A percentile compares a stretch with the other conserved stretches of the same genome.
Conservation (phyloP, 1,140 invertebrate genomes). For the Trichonephila clavipes region DNA sequence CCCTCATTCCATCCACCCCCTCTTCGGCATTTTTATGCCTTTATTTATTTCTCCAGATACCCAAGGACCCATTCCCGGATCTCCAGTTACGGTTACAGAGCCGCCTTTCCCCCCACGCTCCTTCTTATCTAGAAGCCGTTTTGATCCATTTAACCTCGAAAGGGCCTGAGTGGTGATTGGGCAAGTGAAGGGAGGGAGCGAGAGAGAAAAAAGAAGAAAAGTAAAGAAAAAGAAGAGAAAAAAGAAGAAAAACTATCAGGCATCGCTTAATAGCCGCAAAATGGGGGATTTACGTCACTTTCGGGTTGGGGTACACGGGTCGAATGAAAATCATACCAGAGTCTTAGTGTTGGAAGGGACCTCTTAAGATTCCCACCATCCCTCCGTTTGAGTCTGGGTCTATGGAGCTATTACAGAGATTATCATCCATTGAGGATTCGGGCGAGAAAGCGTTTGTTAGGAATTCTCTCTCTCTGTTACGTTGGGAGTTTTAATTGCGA, state of each 20-base stretch:
- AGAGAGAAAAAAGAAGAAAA: background rate
- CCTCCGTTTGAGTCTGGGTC: background rate
- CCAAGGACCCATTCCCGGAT: slow-evolving; percentile 62
- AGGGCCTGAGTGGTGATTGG: slow-evolving; percentile 42
- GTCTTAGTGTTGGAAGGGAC: slow-evolving; percentile 1
- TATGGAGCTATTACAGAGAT: slow-evolving; percentile 14
- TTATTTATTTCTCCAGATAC: slow-evolving; percentile 71
- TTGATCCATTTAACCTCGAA: slow-evolving; percentile 75
- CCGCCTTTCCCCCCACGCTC: background rate
- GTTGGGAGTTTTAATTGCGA: slow-evolving; percentile 19
- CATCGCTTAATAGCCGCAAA: slow-evolving; percentile 69
- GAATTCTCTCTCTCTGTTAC: background rate
- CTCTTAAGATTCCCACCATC: background rate
- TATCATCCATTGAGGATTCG: slow-evolving; percentile 15
- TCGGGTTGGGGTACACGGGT: slow-evolving; percentile 16
- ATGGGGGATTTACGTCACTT: slow-evolving; percentile 67
- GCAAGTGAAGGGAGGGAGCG: slow-evolving; percentile 3
- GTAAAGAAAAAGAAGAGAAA: background rate
- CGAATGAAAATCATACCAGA: slow-evolving; percentile 27
- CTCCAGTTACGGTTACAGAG: slow-evolving; percentile 63
- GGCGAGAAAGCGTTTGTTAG: background rate
- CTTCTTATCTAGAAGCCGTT: slow-evolving; percentile 62
- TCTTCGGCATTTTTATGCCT: slow-evolving; percentile 65
- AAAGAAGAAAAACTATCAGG: slow-evolving; percentile 45
- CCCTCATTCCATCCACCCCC: background rate